A percentile compares a stretch with the other conserved stretches of the same genome.
Evolutionary conservation across 2,888 invertebrate genomes (phyloP).

Genomic region (Dryobotodes eremita): DNA sequence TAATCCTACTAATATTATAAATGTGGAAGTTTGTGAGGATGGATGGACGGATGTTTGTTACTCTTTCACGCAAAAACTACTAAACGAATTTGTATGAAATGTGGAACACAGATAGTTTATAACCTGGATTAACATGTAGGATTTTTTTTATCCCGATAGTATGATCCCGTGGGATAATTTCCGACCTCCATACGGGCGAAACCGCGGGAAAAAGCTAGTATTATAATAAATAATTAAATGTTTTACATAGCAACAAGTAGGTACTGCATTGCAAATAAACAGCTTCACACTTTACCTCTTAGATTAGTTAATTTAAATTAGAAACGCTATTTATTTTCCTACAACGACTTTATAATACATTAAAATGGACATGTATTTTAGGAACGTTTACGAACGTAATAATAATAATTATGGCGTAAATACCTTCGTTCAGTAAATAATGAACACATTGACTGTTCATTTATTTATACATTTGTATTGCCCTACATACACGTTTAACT

Average conservation of each 20-base stretch:
- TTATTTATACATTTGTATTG: not conserved
- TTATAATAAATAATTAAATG: not conserved
- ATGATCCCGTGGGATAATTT: no score
- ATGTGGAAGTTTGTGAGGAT: no score
- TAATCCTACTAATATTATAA: no score
- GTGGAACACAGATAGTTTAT: no score
- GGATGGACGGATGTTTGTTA: no score
- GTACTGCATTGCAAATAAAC: slow-evolving; percentile 10
- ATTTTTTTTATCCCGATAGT: no score
- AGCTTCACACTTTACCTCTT: slow-evolving; percentile 36
- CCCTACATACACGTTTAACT: not conserved
- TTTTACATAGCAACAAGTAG: slow-evolving; percentile 17
- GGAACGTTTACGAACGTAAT: not conserved
- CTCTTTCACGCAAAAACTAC: no score
- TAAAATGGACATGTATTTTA: not conserved
- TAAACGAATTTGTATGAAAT: no score
- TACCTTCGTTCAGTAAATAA: not conserved
- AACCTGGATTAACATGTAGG: no score
- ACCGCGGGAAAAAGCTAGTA: no score
- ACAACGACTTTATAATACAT: not conserved
- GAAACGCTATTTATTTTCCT: slow-evolving; percentile 37
- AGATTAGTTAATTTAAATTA: slow-evolving; percentile 21
- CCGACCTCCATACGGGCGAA: no score
- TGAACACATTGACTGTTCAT: not conserved
- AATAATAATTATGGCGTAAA: not conserved